Evolutionary conservation across 2,888 invertebrate species (phyloP), one percentile per base, ranked within the genome.

Genomic region (Anthrax anthrax): DNA sequence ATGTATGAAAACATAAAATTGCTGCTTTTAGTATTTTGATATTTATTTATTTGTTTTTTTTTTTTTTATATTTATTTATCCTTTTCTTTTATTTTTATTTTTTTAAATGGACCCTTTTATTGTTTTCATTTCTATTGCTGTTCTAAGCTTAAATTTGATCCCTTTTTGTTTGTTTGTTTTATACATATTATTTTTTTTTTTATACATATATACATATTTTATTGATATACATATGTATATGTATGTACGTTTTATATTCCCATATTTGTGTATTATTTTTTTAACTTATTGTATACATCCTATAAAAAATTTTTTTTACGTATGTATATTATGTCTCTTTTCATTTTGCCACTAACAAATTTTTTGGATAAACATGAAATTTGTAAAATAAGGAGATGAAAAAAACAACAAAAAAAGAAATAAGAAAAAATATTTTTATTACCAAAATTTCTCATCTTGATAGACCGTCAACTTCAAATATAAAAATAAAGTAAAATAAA

Each of bases 361-460:
- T 45, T 23, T 45, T 40, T 45, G 40, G 45, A 45, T 45, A 45
- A 45, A 40, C 40, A 40, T 40, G 37, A 40, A 45, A 32, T 32
- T 32, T 12, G 29, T 32, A 17, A 39, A 45, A n/a, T n/a, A n/a
- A n/a, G n/a, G n/a, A n/a, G n/a, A n/a, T n/a, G n/a, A n/a, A n/a
- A n/a, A n/a, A n/a, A n/a, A n/a, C n/a, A n/a, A n/a, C n/a, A n/a
- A n/a, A n/a, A n/a, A n/a, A n/a, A n/a, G n/a, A n/a, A n/a, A n/a
- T n/a, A n/a, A n/a, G n/a, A 40, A 18, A 40, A 39, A 47, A 42
- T 47, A 42, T 47, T 46, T 47, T 47, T 47, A 47, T 47, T 29
- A 38, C 14, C 27, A 18, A 8, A 47, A 47, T 47, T 47, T 43
- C 42, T 47, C 47, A 47, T 47, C 43, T 47, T 47, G 47, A 47